A percentile compares a stretch with the other conserved stretches of the same genome.
These are phyloP conservation scores for Apolygus lucorum DNA, from an alignment of 1,140 invertebrate species.

Conservation along the genomic window DNA sequence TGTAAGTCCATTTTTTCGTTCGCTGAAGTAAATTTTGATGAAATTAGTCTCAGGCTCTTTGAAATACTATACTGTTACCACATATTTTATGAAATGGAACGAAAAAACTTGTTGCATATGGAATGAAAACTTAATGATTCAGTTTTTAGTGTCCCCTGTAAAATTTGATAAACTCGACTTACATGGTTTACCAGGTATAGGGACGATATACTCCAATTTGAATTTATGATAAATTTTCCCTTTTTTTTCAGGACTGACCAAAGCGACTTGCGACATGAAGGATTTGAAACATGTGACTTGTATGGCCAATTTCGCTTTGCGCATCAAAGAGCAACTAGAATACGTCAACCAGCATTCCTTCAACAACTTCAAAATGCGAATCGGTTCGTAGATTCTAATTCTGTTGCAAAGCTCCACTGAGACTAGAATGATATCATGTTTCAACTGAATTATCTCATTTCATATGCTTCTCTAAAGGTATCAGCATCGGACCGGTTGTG, in stretches of 20 bases:
- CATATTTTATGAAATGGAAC: background rate
- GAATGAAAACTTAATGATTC: no score
- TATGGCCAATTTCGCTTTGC: slow-evolving; percentile 85
- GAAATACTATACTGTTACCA: background rate
- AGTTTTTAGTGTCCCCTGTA: no score
- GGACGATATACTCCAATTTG: no score
- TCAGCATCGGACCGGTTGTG: slow-evolving; percentile 90
- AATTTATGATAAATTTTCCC: no score
- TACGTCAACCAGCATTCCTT: slow-evolving; percentile 94
- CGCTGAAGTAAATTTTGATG: background rate
- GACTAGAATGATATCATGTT: no score
- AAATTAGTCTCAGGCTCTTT: background rate
- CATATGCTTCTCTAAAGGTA: slow-evolving; percentile 48
- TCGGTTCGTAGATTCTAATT: slow-evolving; percentile 51
- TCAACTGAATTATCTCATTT: no score
- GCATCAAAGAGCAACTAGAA: slow-evolving; percentile 73
- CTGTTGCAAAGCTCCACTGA: no score
- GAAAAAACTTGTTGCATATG: no score
- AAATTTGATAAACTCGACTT: no score
- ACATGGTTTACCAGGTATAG: no score
- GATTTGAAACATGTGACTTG: slow-evolving; percentile 71
- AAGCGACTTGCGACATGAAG: slow-evolving; percentile 64
- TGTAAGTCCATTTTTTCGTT: no score
- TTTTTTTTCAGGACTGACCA: slow-evolving; percentile 62
- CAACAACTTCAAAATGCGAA: slow-evolving; percentile 89